Evolutionary conservation across 2,797 vertebrate genomes (phyloP).

Genomic region (Florisuga fusca): DNA sequence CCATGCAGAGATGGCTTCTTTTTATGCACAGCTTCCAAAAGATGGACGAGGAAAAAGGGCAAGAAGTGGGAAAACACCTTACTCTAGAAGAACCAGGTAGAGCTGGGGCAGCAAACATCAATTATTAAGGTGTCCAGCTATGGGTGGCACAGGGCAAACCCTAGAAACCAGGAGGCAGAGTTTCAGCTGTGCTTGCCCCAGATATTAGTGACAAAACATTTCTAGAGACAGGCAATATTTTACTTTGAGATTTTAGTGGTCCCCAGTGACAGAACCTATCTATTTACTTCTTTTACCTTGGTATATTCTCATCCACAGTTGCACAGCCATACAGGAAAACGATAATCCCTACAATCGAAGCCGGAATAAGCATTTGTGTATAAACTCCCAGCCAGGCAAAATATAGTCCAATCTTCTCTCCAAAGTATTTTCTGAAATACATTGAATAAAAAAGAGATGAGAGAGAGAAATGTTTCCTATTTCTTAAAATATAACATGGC

Average conservation of each 20-base stretch:
- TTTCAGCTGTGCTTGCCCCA: not conserved
- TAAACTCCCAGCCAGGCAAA: constrained; percentile 98
- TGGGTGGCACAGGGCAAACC: not conserved
- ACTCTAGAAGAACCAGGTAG: not conserved
- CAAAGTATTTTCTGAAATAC: constrained; percentile 92
- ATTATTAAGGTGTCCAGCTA: accelerated
- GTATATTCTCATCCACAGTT: constrained; percentile 92
- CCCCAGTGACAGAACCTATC: not conserved
- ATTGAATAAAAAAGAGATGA: not conserved
- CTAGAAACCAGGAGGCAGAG: not conserved
- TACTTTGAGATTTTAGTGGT: not conserved
- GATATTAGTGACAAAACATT: not conserved
- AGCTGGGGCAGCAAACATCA: accelerated
- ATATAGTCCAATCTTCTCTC: constrained; percentile 96
- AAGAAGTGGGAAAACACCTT: not conserved
- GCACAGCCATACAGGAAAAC: constrained; percentile 96
- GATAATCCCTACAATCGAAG: constrained; percentile 91
- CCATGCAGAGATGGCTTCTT: not conserved
- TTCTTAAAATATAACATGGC: constrained; percentile 63
- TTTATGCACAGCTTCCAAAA: not conserved
- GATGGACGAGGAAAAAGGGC: accelerated
- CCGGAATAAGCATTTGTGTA: constrained; percentile 97
- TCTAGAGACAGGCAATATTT: not conserved
- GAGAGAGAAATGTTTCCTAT: constrained; percentile 47
- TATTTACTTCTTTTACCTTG: constrained; percentile 82